A percentile compares a stretch with the other conserved stretches of the same genome.
Evolutionary conservation across 2,113 vertebrate species (phyloP).

Genomic region (Aphelocoma coerulescens): DNA sequence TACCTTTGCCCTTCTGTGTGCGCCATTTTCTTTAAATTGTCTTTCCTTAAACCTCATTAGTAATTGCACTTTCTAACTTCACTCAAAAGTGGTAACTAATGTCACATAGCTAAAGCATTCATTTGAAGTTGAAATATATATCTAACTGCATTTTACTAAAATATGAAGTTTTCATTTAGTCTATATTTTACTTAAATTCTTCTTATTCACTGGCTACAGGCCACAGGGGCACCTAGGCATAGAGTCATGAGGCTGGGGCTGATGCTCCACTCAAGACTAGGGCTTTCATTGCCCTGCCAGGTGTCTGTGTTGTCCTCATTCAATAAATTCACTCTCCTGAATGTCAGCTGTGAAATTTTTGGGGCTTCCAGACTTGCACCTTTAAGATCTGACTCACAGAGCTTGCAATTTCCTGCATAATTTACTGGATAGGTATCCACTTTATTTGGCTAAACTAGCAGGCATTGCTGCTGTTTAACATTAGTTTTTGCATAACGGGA

Average conservation of each 20-base stretch:
- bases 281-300: not conserved
- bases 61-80: not conserved
- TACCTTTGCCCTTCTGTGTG: slow-evolving; percentile 23
- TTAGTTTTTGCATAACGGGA: not conserved
- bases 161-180: not conserved
- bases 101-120: not conserved
- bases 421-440: not conserved
- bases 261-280: not conserved
- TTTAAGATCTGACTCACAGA: not conserved
- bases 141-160: not conserved
- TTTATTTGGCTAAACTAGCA: not conserved
- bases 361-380: not conserved
- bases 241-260: not conserved
- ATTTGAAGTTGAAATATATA: not conserved
- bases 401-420: not conserved
- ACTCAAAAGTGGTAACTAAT: not conserved
- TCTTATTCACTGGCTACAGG: not conserved
- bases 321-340: not conserved
- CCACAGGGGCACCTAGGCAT: not conserved
- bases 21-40: not conserved
- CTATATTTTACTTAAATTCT: not conserved
- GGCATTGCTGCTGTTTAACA: not conserved
- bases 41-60: slow-evolving; percentile 46
- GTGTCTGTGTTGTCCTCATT: not conserved
- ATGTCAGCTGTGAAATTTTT: not conserved